Percentiles rank a stretch among this genome's conserved stretches.
Evolutionary conservation across 2,797 vertebrate genomes (phyloP).

Genomic region (Tragelaphus eurycerus): DNA sequence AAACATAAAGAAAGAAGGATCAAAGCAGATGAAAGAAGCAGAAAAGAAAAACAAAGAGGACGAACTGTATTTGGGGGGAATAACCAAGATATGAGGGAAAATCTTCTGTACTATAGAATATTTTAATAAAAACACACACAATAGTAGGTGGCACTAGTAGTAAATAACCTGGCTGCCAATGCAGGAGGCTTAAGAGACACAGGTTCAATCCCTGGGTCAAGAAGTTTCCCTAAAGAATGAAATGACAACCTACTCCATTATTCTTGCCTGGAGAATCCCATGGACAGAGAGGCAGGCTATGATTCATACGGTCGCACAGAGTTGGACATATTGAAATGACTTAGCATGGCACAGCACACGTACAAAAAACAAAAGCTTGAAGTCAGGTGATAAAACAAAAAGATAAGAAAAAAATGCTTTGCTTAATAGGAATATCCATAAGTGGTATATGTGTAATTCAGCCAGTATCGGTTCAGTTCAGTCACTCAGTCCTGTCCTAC

Average conservation of each 20-base stretch:
- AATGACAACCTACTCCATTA: neutral
- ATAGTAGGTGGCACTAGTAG: neutral
- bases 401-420: neutral
- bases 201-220: neutral
- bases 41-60: neutral
- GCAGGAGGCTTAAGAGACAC: neutral
- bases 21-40: neutral
- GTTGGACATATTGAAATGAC: neutral
- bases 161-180: neutral
- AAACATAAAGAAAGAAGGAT: neutral
- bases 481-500: too few species aligned
- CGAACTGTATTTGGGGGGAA: neutral
- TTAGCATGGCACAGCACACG: neutral
- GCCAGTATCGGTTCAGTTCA: neutral
- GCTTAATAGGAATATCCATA: neutral
- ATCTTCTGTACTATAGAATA: neutral
- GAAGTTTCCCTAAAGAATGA: neutral
- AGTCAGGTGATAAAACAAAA: neutral
- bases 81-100: neutral
- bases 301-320: neutral
- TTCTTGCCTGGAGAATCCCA: neutral
- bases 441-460: neutral
- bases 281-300: neutral
- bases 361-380: neutral
- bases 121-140: neutral